A percentile compares a stretch with the other conserved stretches of the same genome.
These are phyloP conservation scores for Cryptoleucopteryx plumbea DNA, from an alignment of 2,113 vertebrate species.

Conservation along the genomic window DNA sequence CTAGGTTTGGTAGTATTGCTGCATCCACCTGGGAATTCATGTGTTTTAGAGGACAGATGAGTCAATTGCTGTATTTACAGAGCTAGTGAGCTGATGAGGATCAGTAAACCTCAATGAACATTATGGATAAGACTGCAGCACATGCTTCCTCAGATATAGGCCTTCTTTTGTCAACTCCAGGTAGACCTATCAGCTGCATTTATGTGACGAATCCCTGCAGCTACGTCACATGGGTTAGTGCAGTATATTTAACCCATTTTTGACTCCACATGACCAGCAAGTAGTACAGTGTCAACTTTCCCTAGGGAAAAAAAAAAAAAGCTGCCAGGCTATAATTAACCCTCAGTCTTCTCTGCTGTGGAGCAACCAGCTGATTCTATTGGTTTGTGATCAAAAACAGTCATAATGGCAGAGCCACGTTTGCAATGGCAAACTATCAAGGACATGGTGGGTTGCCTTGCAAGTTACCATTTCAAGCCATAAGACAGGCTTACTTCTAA, in stretches of 20 bases:
- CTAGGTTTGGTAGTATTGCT: background rate
- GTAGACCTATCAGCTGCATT: background rate
- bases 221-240: background rate
- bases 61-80: background rate
- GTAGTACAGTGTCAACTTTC: conserved; percentile 53
- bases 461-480: background rate
- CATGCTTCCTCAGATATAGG: background rate
- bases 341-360: conserved; percentile 49
- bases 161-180: background rate
- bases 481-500: background rate
- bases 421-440: background rate
- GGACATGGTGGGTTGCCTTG: background rate
- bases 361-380: conserved; percentile 61
- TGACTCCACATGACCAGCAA: conserved; percentile 31
- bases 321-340: conserved; percentile 75
- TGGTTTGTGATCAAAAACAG: conserved; percentile 59
- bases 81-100: background rate
- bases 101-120: background rate
- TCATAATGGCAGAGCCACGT: background rate
- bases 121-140: background rate
- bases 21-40: background rate
- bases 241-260: conserved; percentile 67
- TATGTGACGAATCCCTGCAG: conserved; percentile 19
- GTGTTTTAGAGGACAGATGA: background rate
- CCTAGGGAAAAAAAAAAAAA: background rate